These are phyloP conservation scores for Eristalinus sepulchralis DNA, from an alignment of 2,888 invertebrate species.

Conservation along the genomic window DNA sequence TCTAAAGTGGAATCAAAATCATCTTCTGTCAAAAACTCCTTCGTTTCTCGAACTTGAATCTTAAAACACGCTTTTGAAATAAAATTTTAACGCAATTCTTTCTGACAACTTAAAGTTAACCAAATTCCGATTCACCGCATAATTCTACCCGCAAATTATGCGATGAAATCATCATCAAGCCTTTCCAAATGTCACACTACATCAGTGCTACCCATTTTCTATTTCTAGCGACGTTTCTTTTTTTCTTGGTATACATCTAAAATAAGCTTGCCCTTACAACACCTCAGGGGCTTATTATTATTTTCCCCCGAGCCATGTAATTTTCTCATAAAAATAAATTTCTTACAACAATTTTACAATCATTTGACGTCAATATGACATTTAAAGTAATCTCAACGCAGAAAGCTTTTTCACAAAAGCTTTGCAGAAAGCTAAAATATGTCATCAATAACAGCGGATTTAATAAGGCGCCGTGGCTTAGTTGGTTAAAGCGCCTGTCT, in stretches of 20 bases:
- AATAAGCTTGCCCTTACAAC: not conserved
- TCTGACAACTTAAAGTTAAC: too few relatives aligned
- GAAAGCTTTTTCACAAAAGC: not conserved
- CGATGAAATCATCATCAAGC: not conserved
- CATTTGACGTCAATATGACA: not conserved
- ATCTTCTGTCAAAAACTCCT: too few relatives aligned
- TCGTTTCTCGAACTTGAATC: too few relatives aligned
- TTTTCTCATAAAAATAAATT: not conserved
- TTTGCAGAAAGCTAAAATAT: not conserved
- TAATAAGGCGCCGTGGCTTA: constrained; percentile 80
- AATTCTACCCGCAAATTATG: not conserved
- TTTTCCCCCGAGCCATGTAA: not conserved
- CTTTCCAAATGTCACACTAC: not conserved
- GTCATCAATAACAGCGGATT: not conserved
- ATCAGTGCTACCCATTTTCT: not conserved
- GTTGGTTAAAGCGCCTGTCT: constrained; percentile 81
- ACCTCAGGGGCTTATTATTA: too few relatives aligned
- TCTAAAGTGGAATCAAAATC: too few relatives aligned
- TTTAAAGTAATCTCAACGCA: not conserved
- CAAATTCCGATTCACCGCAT: too few relatives aligned
- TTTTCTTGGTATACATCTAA: not conserved
- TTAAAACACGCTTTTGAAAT: too few relatives aligned
- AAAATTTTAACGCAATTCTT: too few relatives aligned
- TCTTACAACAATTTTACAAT: not conserved
- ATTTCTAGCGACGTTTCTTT: not conserved